Percentiles rank a stretch among this genome's conserved stretches.
These are phyloP conservation scores for Tetranychus piercei DNA, from an alignment of 2,888 invertebrate genomes.

Conservation along the genomic window DNA sequence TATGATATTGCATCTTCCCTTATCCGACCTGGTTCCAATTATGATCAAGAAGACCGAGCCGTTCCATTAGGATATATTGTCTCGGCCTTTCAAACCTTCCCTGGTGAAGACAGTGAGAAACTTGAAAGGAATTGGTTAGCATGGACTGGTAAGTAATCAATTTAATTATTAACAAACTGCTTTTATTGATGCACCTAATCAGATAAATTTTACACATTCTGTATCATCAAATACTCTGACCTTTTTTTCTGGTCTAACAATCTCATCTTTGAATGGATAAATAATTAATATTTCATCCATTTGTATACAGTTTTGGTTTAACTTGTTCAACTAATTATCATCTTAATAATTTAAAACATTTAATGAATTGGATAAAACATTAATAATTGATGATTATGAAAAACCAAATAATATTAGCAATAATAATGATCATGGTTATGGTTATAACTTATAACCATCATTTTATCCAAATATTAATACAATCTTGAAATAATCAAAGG, in stretches of 20 bases:
- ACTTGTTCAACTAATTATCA: no score
- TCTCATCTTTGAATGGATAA: not conserved
- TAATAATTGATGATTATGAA: no score
- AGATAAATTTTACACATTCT: not conserved
- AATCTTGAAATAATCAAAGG: not conserved
- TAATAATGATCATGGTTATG: no score
- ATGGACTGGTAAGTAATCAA: constrained; percentile 47
- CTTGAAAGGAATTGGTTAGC: constrained; percentile 85
- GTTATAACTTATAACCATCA: not conserved
- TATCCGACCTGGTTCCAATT: constrained; percentile 22
- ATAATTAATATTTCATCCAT: no score
- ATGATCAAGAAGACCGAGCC: constrained; percentile 48
- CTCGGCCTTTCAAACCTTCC: constrained; percentile 48
- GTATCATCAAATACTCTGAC: not conserved
- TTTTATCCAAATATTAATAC: not conserved
- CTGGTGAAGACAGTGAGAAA: constrained; percentile 70
- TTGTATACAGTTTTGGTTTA: no score
- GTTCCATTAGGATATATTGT: constrained; percentile 66
- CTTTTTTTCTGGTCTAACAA: not conserved
- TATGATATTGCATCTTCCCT: constrained; percentile 19
- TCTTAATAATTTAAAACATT: no score
- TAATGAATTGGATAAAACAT: no score
- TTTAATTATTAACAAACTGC: not conserved
- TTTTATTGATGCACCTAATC: constrained; percentile 4
- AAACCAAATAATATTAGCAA: no score